A percentile compares a stretch with the other conserved stretches of the same genome.
phyloP scores from a whole-genome alignment of 2,888 invertebrate species.

The Maniola hyperantus region DNA sequence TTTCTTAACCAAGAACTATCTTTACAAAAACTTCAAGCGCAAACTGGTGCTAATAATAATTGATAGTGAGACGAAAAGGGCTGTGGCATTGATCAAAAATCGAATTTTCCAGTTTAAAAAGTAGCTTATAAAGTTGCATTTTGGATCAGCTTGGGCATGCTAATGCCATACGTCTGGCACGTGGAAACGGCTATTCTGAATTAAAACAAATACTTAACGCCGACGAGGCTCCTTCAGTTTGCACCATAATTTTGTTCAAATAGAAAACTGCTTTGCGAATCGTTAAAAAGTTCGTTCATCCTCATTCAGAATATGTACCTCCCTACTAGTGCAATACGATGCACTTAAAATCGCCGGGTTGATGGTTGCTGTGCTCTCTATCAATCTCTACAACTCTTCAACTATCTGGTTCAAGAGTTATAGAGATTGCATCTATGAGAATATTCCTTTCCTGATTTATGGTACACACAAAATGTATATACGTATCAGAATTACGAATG shows the following conservation, averaged over 20 bases:
- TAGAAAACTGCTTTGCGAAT: conserved; percentile 21
- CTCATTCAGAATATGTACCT: conserved; percentile 17
- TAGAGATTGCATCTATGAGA: conserved; percentile 4
- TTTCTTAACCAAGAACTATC: no score
- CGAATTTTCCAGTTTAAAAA: background rate
- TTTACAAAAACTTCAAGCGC: no score
- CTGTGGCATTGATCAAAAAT: background rate
- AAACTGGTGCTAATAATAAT: no score
- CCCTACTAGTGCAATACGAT: no score
- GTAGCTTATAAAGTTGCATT: background rate
- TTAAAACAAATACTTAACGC: background rate
- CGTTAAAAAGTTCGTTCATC: conserved; percentile 33
- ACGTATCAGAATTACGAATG: no score
- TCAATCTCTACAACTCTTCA: conserved; percentile 1
- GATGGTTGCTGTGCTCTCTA: conserved; percentile 2
- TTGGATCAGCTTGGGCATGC: background rate
- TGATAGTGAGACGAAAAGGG: no score
- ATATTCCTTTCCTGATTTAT: background rate
- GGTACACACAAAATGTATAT: no score
- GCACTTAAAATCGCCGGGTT: conserved; percentile 23
- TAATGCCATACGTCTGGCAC: background rate
- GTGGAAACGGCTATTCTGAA: background rate
- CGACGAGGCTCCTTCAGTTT: conserved; percentile 5
- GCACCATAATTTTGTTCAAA: conserved; percentile 17
- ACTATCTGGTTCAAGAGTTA: background rate